A percentile compares a stretch with the other conserved stretches of the same genome.
Evolutionary conservation across 2,113 vertebrate species (phyloP).

Genomic region (Zosterops japonicus): DNA sequence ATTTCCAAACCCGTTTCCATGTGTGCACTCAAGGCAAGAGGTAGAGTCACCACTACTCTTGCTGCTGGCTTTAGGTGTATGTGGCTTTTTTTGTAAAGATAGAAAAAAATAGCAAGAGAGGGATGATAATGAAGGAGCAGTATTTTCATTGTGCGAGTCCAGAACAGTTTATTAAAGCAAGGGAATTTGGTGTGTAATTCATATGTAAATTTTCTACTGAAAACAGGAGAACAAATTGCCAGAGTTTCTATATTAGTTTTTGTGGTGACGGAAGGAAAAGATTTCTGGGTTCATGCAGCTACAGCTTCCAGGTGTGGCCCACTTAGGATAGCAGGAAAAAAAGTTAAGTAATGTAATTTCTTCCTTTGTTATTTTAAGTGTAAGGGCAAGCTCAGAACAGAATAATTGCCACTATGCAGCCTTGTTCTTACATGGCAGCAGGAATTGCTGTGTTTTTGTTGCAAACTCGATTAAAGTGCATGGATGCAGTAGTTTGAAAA

Average conservation of each 20-base stretch:
- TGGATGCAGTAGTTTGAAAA: not conserved
- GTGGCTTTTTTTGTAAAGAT: not conserved
- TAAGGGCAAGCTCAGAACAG: not conserved
- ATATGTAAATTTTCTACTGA: constrained; percentile 56
- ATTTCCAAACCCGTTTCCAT: not conserved
- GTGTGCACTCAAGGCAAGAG: not conserved
- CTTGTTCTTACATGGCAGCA: not conserved
- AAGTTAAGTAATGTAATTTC: not conserved
- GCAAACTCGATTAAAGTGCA: not conserved
- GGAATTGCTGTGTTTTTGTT: not conserved
- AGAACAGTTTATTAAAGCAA: constrained; percentile 25
- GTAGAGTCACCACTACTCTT: fast-evolving
- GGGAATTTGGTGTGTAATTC: constrained; percentile 48
- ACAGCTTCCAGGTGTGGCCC: not conserved
- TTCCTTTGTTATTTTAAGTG: not conserved
- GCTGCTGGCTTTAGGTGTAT: not conserved
- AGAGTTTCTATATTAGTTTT: constrained; percentile 18
- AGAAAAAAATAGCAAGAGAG: not conserved
- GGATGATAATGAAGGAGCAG: not conserved
- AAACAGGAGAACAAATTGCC: not conserved
- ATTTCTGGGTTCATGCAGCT: not conserved
- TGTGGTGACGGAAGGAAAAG: not conserved
- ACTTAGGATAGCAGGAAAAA: not conserved
- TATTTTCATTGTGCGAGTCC: not conserved
- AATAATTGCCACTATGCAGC: fast-evolving